Conservation (phyloP, 2,113 vertebrate species). For the Nibea coibor region DNA sequence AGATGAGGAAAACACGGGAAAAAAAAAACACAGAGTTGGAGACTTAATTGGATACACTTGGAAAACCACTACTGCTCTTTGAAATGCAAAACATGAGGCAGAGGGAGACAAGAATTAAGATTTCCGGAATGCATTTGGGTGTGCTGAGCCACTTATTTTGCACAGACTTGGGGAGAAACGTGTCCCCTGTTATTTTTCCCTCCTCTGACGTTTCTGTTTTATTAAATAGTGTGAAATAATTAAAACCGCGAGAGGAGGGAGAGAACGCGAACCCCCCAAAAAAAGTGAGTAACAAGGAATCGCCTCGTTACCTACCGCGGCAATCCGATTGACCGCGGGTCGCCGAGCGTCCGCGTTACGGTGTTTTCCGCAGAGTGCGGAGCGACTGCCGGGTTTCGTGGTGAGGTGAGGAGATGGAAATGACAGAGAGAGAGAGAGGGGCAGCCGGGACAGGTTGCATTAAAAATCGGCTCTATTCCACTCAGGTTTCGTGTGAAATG, state of each 20-base stretch:
- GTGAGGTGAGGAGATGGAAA: constrained; percentile 34
- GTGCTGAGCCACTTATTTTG: constrained; percentile 59
- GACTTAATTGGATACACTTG: constrained; percentile 79
- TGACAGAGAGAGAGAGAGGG: not conserved
- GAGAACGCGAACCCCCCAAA: constrained; percentile 1
- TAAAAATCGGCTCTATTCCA: constrained; percentile 35
- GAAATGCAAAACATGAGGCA: constrained; percentile 74
- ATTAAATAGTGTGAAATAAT: constrained; percentile 58
- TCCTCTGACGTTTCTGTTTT: constrained; percentile 38
- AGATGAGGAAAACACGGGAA: constrained; percentile 49
- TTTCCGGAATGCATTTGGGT: constrained; percentile 42
- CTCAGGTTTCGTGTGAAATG: constrained; percentile 63
- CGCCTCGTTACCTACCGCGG: not conserved
- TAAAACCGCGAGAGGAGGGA: constrained; percentile 10
- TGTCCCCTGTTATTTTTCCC: constrained; percentile 37
- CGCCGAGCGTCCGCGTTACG: not conserved
- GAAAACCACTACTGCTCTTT: constrained; percentile 70
- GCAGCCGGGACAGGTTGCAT: constrained; percentile 49
- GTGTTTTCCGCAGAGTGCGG: not conserved
- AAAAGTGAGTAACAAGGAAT: constrained; percentile 13
- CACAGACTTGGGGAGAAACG: constrained; percentile 27
- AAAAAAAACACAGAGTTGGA: constrained; percentile 40
- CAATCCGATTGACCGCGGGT: not conserved
- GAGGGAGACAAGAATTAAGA: constrained; percentile 55
- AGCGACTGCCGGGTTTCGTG: not conserved